A percentile compares a stretch with the other conserved stretches of the same genome.
Evolutionary conservation across 2,888 invertebrate species (phyloP).

Genomic region (Pinctada fucata): DNA sequence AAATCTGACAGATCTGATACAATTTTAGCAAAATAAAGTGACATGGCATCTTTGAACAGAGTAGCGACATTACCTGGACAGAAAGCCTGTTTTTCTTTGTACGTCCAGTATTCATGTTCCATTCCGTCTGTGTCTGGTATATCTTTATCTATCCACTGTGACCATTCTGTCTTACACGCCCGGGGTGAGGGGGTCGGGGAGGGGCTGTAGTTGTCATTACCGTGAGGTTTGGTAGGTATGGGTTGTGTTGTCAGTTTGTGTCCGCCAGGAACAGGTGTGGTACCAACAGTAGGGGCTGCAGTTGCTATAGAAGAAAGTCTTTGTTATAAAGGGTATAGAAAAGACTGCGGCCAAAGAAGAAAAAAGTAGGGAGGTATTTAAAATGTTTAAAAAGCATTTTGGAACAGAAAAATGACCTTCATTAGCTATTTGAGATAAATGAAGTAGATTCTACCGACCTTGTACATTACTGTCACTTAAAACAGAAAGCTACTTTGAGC

Average conservation of each 20-base stretch:
- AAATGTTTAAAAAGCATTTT: too few relatives aligned
- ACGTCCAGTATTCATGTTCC: slow-evolving; percentile 56
- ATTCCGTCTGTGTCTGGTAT: slow-evolving; percentile 49
- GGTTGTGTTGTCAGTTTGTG: not conserved
- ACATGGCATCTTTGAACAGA: too few relatives aligned
- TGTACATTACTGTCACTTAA: too few relatives aligned
- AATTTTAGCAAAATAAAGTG: too few relatives aligned
- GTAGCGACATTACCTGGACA: slow-evolving; percentile 52
- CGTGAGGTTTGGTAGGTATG: not conserved
- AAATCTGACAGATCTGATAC: too few relatives aligned
- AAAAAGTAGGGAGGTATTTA: too few relatives aligned
- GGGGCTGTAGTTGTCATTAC: not conserved
- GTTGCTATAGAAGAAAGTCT: not conserved
- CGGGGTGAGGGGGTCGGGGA: slow-evolving; percentile 6
- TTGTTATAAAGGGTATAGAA: too few relatives aligned
- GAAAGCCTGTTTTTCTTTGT: slow-evolving; percentile 52
- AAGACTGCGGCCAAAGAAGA: too few relatives aligned
- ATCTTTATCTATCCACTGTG: slow-evolving; percentile 60
- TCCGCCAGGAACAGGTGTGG: slow-evolving; percentile 2
- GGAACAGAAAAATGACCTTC: too few relatives aligned
- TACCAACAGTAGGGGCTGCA: not conserved
- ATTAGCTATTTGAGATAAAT: too few relatives aligned
- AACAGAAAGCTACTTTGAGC: too few relatives aligned
- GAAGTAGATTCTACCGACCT: too few relatives aligned
- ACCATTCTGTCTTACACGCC: slow-evolving; percentile 48